Conservation (phyloP, 2,113 vertebrate genomes). For the Tapirus terrestris region DNA sequence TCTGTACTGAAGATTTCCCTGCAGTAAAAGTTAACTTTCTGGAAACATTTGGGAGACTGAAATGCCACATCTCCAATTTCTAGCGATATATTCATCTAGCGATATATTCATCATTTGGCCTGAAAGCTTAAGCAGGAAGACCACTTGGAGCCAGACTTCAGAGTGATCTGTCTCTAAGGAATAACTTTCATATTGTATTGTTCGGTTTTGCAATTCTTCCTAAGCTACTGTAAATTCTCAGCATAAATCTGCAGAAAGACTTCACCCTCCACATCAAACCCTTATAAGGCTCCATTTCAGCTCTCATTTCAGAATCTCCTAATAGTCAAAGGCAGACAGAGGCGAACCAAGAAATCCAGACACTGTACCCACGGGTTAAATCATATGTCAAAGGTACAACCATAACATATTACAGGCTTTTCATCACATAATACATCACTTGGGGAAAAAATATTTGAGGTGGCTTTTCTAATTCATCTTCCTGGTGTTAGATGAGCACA, state of each 20-base stretch:
- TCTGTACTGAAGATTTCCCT: constrained; percentile 15
- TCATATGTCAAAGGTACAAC: constrained; percentile 54
- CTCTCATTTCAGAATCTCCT: constrained; percentile 57
- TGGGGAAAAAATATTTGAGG: constrained; percentile 43
- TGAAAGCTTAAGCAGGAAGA: constrained; percentile 52
- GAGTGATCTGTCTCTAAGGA: constrained; percentile 48
- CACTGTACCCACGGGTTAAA: constrained; percentile 12
- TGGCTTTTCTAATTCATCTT: constrained; percentile 58
- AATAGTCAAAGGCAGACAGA: constrained; percentile 39
- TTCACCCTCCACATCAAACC: background rate
- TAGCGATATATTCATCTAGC: constrained; percentile 58
- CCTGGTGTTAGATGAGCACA: constrained; percentile 14
- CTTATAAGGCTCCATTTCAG: constrained; percentile 28
- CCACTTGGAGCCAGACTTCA: constrained; percentile 47
- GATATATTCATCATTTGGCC: constrained; percentile 61
- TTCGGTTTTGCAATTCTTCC: constrained; percentile 69
- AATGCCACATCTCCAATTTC: constrained; percentile 24
- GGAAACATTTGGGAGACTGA: constrained; percentile 43
- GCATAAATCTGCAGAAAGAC: constrained; percentile 51
- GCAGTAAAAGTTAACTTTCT: constrained; percentile 40
- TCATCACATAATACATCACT: constrained; percentile 54
- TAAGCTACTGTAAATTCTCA: constrained; percentile 70
- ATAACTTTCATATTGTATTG: constrained; percentile 35
- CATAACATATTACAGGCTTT: constrained; percentile 40
- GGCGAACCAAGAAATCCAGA: constrained; percentile 54